Evolutionary conservation across 2,888 invertebrate species (phyloP), one percentile per base, ranked within the genome.

Genomic region (Cabera pusaria): DNA sequence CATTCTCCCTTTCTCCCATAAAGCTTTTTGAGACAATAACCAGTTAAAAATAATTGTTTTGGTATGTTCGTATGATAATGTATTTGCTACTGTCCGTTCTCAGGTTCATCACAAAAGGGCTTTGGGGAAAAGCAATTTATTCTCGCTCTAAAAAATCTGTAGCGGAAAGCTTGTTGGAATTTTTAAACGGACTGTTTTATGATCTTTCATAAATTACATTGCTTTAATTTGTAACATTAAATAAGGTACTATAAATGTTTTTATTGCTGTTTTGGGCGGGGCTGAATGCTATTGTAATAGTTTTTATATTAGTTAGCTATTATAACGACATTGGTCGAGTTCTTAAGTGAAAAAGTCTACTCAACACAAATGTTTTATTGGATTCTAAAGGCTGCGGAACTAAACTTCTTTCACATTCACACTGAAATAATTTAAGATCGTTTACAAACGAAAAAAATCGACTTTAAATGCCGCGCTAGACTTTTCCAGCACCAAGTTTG

Each of bases 101-200:
- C 11, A 25, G 16, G n/a, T 29, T 21, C 27, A 34, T 40, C 43
- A 49, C 49, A 56, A 56, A 51, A 52, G 33, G 42, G 39, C 49
- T 44, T 43, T 23, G 21, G 56, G 54, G 43, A 50, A 52, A 59
- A 59, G 57, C 65, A 60, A 64, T 64, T 63, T 64, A 50, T 52
- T 42, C 33, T 28, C 9, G 37, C 18, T 44, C 39, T 47, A 54
- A 61, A 17, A 63, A 64, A 59, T 51, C 56, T 44, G 34, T 39
- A 57, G 45, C 40, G 39, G 43, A 42, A 50, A 54, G 48, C 44
- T 36, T 48, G 47, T 38, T 44, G 36, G 37, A 49, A 46, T 55
- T 59, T 62, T 62, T 34, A 55, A 56, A 58, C 49, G 52, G 48
- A 34, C 43, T 44, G 58, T 62, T 55, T 52, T 36, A 47, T 36